Percentiles rank a stretch among this genome's conserved stretches.
Evolutionary conservation across 2,113 vertebrate genomes (phyloP).

Genomic region (Balaenoptera acutorostrata): DNA sequence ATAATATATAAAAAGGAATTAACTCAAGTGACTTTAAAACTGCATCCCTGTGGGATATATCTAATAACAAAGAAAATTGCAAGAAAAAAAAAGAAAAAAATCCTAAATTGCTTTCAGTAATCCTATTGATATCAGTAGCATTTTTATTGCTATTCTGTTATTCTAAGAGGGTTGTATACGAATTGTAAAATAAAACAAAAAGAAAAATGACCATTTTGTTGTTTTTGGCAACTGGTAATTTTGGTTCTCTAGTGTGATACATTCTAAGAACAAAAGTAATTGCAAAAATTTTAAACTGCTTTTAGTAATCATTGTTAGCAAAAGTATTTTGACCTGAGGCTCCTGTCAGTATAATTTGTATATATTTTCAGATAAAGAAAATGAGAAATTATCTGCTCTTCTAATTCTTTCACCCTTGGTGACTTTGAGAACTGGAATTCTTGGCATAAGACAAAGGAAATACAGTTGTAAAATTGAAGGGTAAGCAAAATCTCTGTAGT

Average conservation of each 20-base stretch:
- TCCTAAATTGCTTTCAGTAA: background rate
- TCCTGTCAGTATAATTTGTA: background rate
- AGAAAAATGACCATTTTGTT: background rate
- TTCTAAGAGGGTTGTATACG: background rate
- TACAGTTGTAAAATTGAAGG: background rate
- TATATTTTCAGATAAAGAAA: background rate
- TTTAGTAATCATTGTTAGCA: background rate
- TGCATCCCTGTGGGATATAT: background rate
- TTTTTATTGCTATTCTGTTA: background rate
- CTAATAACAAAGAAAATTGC: background rate
- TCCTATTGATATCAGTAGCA: background rate
- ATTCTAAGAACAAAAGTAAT: background rate
- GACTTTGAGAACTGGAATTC: background rate
- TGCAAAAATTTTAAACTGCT: background rate
- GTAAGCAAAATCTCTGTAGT: background rate
- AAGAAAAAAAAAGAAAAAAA: background rate
- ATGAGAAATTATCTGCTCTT: background rate
- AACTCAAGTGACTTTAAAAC: conserved; percentile 17
- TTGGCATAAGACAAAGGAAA: background rate
- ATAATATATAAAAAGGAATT: conserved; percentile 21
- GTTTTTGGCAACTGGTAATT: background rate
- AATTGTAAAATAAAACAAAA: background rate
- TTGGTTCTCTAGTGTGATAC: background rate
- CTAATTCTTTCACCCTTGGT: background rate
- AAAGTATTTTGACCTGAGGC: background rate